Evolutionary conservation across 2,888 invertebrate species (phyloP), one percentile per base, ranked within the genome.

Genomic region (Oligia latruncula): DNA sequence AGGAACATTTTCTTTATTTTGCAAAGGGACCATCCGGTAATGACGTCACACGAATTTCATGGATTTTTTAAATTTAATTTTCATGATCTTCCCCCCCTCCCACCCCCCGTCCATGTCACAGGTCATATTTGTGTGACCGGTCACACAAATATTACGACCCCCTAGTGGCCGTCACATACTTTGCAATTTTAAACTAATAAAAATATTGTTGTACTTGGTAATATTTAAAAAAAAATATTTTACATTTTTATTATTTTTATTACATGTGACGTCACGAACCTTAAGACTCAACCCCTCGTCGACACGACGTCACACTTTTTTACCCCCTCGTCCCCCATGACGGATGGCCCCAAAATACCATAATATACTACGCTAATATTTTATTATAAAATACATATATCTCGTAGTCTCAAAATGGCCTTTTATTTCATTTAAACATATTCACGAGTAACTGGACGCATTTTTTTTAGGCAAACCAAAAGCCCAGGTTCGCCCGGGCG

Each of bases 1-100:
- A 92, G 92, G 91, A 92, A 92, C 92, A 90, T 91, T 81, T 81
- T 84, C 80, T 76, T 86, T 83, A 77, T 77, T 71, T 79, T 77
- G 58, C 66, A 70, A 81, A 11, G 40, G 23, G 23, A 23, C 65
- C 40, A 23, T 40, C 9, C 20, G 4, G 11, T 13, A 65, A 65
- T 11, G 11, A 23, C 11, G 65, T 65, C 65, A 65, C 65, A 65
- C 11, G 9, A 65, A 40, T 40, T 65, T 40, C 4, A 40, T 23
- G 9, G 40, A 40, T 40, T 40, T 40, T 40, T 40, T 35, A 35
- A 3, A 35, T 35, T 35, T 3, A 2, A 35, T 35, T 40, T 65
- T 40, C 4, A 40, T 20, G 9, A 40, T 11, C 20, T 64, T 64
- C 17, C 5, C 15, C 29, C 6, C 62, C 4, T 29, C 29, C 29